A percentile compares a stretch with the other conserved stretches of the same genome.
Conservation (phyloP, 2,888 invertebrate genomes). For the Auanema sp. region DNA sequence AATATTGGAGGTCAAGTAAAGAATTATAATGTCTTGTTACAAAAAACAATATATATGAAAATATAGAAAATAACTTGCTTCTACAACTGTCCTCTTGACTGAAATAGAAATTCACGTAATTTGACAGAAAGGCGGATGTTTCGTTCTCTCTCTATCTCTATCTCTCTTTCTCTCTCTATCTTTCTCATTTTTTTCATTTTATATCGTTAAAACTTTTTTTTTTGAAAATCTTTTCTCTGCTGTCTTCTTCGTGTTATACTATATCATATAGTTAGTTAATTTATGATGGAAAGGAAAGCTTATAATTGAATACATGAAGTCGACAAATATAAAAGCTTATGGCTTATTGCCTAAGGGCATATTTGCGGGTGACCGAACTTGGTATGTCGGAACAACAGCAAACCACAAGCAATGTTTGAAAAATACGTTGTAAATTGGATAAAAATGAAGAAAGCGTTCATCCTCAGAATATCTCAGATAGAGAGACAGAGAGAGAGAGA, state of each 20-base stretch:
- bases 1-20: too few species aligned
- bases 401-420: too few species aligned
- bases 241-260: conserved; percentile 5
- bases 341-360: neutral
- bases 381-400: too few species aligned
- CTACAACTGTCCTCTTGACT: neutral
- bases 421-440: neutral
- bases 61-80: neutral
- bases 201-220: too few species aligned
- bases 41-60: too few species aligned
- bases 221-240: neutral
- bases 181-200: conserved; percentile 2
- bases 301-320: conserved; percentile 1
- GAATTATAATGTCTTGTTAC: too few species aligned
- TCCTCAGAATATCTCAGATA: neutral
- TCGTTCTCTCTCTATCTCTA: conserved; percentile 10
- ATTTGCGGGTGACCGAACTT: too few species aligned
- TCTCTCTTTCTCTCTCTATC: conserved; percentile 7
- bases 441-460: neutral
- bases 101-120: conserved; percentile 1
- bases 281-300: neutral
- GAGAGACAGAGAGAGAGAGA: conserved; percentile 1
- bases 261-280: conserved; percentile 4
- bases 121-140: conserved; percentile 6
- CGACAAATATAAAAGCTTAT: neutral